Base-by-base conservation (phyloP, 2,888 invertebrate species). In the Pandemis heparana region DNA sequence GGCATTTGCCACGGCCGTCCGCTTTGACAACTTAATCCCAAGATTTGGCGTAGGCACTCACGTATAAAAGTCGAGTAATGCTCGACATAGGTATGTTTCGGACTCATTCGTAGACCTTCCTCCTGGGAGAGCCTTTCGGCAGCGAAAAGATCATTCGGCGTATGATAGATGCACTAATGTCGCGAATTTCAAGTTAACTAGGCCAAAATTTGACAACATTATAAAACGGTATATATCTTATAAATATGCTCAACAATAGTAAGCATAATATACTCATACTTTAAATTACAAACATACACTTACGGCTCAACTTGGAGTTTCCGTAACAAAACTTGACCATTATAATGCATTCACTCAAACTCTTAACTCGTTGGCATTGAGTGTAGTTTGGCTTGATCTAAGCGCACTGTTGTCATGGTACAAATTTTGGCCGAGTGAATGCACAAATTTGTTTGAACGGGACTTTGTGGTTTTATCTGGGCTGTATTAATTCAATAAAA, bases 361-460 rank as follows among this genome's bases (percentile, higher is more conserved):
- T 9, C 18, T 53, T 9, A 53, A 9, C 5, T 14, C 43, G 43
- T 12, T 4, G n/a, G 5, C 0, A 48, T 48, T 16, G 5, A 48
- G 48, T n/a, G 6, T 12, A 48, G n/a, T 1, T 48, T 48, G 0
- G 6, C 48, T 6, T 48, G n/a, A 6, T 6, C 48, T 6, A 48
- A n/a, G n/a, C n/a, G 46, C 1, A 5, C n/a, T 16, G 10, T 9
- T 23, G 23, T 56, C 56, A 10, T 48, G n/a, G 48, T 48, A 16
- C 12, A 59, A 18, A 23, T n/a, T 46, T 38, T 46, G 63, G 23
- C n/a, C 14, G 6, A 5, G 10, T 38, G 38, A 38, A 51, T n/a
- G 10, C 7, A 23, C 48, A 65, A 51, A 8, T 51, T 64, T 10
- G 60, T 60, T n/a, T 38, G n/a, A 65, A 65, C 65, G 65, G 65